Evolutionary conservation across 30 jellyfish, hydroid and myxozoan genomes (phyloP), one percentile per base, ranked within the genome.

Genomic region (Pseudorhiza aurosa): DNA sequence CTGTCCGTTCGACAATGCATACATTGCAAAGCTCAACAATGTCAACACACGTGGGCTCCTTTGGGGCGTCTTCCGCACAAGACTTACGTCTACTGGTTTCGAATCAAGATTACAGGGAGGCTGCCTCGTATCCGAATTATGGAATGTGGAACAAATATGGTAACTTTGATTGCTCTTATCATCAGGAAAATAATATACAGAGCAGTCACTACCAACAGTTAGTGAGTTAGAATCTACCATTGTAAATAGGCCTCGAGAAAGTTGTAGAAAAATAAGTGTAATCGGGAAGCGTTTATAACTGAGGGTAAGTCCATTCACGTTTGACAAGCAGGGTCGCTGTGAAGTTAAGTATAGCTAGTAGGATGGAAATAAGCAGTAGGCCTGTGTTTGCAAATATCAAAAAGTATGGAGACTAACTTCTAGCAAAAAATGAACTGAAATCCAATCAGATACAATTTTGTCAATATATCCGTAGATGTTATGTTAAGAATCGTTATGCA

Each of bases 131-230:
- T 51, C 65, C 76, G 25, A 47, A 42, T 50, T 80, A 80, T 42
- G 75, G 75, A 14, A 32, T 65, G 72, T 80, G 91, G 91, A 56
- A 36, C 67, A 45, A 53, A 53, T 80, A 64, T 56, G 91, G 75
- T 26, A 64, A 53, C 63, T 80, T 45, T 55, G 82, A 80, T 26
- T 46, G 47, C 69, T 49, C 74, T 2, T 80, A 80, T 39, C 76
- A 75, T 18, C 82, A 80, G 2, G 67, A 36, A 18, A 57, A 55
- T 19, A 31, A 21, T 30, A 29, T 72, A 62, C 82, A 68, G 14
- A 21, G 21, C 24, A 73, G 64, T 40, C 86, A 73, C 1, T 73
- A 73, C 67, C 86, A 73, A 24, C 86, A 53, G 43, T 60, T 73
- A 18, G 86, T 73, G 35, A 73, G 86, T 37, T 73, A 39, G 55